phyloP scores from a whole-genome alignment of 37 sponge, comb jelly and placozoan genomes.

The Cladorhizidae sp. region DNA sequence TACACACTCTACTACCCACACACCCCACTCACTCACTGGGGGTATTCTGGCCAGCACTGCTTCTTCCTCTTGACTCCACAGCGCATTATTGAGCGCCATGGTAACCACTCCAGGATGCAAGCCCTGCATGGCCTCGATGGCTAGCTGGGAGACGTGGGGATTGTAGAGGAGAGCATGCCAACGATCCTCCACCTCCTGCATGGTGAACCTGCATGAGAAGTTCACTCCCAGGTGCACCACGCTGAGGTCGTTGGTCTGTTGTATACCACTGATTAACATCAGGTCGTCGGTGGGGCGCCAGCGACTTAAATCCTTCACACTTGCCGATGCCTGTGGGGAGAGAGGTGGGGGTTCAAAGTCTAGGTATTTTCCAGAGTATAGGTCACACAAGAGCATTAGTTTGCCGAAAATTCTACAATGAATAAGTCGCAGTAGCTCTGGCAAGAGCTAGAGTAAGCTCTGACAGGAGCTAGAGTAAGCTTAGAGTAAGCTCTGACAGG shows the following conservation, averaged over 20 bases:
- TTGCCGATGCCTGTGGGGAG: not conserved
- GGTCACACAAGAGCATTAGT: not conserved
- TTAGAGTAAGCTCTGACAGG: too few relatives aligned
- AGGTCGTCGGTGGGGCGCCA: slow-evolving; percentile 94
- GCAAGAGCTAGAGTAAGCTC: too few relatives aligned
- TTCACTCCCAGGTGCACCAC: slow-evolving; percentile 89
- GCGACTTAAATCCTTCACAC: slow-evolving; percentile 75
- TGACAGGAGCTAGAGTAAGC: too few relatives aligned
- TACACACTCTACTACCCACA: too few relatives aligned
- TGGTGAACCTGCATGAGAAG: slow-evolving; percentile 89
- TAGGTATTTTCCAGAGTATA: too few relatives aligned
- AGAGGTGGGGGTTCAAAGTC: too few relatives aligned
- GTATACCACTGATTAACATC: slow-evolving; percentile 87
- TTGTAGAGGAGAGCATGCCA: slow-evolving; percentile 94
- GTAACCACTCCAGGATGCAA: slow-evolving; percentile 83
- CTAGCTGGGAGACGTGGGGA: slow-evolving; percentile 76
- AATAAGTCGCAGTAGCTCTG: too few relatives aligned
- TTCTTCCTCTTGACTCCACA: slow-evolving; percentile 95
- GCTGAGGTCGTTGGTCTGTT: slow-evolving; percentile 85
- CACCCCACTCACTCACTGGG: slow-evolving; percentile 44
- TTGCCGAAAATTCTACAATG: not conserved
- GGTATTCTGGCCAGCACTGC: slow-evolving; percentile 67
- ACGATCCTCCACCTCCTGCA: slow-evolving; percentile 89
- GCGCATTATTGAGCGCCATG: slow-evolving; percentile 66
- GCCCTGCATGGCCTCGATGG: slow-evolving; percentile 68